phyloP scores from a whole-genome alignment of 2,888 invertebrate species.

The Aethes cnicana region DNA sequence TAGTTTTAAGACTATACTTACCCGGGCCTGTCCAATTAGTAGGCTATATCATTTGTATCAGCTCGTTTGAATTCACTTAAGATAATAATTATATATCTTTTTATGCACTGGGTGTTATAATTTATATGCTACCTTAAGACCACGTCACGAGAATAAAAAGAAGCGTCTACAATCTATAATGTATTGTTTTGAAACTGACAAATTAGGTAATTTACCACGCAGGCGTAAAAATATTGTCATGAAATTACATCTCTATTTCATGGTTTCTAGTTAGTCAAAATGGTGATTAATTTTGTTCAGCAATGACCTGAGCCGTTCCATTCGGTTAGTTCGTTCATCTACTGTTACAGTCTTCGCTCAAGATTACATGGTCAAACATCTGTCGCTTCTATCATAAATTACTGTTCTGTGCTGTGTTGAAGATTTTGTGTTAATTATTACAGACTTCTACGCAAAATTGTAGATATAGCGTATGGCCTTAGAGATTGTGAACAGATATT shows the following conservation, averaged over 20 bases:
- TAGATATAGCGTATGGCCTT: slow-evolving; percentile 78
- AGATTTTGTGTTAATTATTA: slow-evolving; percentile 66
- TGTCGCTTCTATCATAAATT: slow-evolving; percentile 7
- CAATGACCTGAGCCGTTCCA: too few species aligned
- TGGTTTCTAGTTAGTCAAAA: too few species aligned
- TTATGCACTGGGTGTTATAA: slow-evolving; percentile 70
- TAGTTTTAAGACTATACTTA: slow-evolving; percentile 35
- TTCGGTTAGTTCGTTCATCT: too few species aligned
- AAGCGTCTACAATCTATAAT: too few species aligned
- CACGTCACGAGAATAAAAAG: slow-evolving; percentile 1
- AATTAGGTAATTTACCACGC: too few species aligned
- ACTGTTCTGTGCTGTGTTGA: slow-evolving; percentile 53
- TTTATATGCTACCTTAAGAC: slow-evolving; percentile 42
- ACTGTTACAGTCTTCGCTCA: too few species aligned
- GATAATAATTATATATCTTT: slow-evolving; percentile 66
- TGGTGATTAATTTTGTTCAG: too few species aligned
- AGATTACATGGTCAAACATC: too few species aligned
- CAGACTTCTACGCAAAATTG: slow-evolving; percentile 66
- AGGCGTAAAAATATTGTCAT: too few species aligned
- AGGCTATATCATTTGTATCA: slow-evolving; percentile 64
- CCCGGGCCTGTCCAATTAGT: slow-evolving; percentile 58
- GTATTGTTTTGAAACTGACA: too few species aligned
- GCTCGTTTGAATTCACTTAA: slow-evolving; percentile 66
- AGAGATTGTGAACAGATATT: slow-evolving; percentile 69
- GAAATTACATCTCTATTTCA: too few species aligned